Base-by-base conservation (phyloP, 2,888 invertebrate species). In the Drosophila emarginata region DNA sequence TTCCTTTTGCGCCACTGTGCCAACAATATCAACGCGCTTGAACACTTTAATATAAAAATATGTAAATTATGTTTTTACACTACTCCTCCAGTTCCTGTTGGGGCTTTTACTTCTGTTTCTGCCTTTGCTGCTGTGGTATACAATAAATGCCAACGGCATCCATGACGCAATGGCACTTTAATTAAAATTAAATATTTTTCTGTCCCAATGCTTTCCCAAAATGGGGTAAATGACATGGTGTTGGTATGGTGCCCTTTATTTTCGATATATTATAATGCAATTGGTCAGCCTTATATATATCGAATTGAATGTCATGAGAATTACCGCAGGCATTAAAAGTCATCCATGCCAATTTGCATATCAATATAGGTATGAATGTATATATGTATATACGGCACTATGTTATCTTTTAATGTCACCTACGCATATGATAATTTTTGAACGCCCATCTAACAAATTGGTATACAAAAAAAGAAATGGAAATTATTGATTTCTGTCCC, bases 151-250 rank as follows among this genome's bases (percentile, higher is more conserved):
- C 52, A 45, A 26, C 15, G 56, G 66, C 40, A 56, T 51, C 21
- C 52, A n/a, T 40, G 39, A 45, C 32, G 67, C 70, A 53, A 62
- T 65, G 72, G 21, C 45, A 64, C 78, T 75, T 84, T 81, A 82
- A 80, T 84, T 78, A 83, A 84, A 79, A 79, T 82, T 77, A 83
- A 83, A 83, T 83, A 79, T 80, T 76, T 77, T 78, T 59, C 57
- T 64, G 72, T 69, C 54, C 74, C 9, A 45, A 18, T 12, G 26
- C 12, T 12, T 9, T 37, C 18, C 11, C 21, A 21, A 23, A 12
- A n/a, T 11, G 18, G 32, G n/a, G 37, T 36, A 36, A 9, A 14
- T 12, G 26, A 36, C 4, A 12, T 9, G 15, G n/a, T 23, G 39
- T 9, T 40, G 28, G 15, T 18, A 15, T 3, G 37, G 28, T 40